Evolutionary conservation across 1,140 invertebrate species (phyloP).

Genomic region (Apis dorsata): DNA sequence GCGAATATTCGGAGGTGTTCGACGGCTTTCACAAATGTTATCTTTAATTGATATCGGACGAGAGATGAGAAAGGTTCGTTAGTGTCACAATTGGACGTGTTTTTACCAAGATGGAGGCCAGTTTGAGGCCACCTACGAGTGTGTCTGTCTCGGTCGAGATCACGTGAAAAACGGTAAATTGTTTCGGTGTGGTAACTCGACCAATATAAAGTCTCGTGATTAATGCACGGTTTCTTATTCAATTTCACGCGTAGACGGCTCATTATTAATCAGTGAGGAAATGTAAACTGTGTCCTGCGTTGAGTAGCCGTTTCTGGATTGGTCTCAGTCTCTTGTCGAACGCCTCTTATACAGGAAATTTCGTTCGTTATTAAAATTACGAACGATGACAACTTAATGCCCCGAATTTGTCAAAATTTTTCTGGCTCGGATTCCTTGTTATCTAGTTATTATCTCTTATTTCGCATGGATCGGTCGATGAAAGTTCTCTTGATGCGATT

Average conservation of each 20-base stretch:
- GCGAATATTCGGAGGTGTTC: background rate
- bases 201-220: conserved; percentile 22
- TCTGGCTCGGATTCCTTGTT: too few relatives aligned
- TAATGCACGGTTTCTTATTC: conserved; percentile 52
- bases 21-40: too few relatives aligned
- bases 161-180: conserved; percentile 52
- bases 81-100: conserved; percentile 25
- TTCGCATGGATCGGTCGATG: background rate
- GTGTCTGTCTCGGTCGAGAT: conserved; percentile 38
- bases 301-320: too few relatives aligned
- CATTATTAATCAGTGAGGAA: conserved; percentile 55
- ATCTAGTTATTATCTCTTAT: background rate
- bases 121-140: conserved; percentile 25
- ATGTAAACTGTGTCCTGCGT: conserved; percentile 30
- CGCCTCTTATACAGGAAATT: background rate
- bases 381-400: conserved; percentile 18
- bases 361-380: conserved; percentile 35
- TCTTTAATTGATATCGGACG: background rate
- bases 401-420: conserved; percentile 28
- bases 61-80: background rate
- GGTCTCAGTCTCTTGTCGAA: too few relatives aligned
- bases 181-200: conserved; percentile 41
- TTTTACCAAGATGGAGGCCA: conserved; percentile 9
- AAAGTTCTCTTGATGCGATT: background rate
- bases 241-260: conserved; percentile 55